Evolutionary conservation across 2,113 vertebrate genomes (phyloP).

Genomic region (Pollachius pollachius): DNA sequence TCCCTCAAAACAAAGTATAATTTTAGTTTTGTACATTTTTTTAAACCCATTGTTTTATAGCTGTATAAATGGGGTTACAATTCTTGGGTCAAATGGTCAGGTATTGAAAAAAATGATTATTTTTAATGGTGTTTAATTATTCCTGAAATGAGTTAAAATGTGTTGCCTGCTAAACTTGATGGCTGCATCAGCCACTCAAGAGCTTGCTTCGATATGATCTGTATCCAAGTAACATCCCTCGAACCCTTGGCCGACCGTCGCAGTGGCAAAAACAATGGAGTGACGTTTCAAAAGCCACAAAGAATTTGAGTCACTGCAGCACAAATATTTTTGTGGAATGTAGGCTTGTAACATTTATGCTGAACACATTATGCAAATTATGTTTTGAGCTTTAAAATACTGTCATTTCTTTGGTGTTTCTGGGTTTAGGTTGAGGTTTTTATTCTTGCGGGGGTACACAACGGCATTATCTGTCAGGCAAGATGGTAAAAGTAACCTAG

Average conservation of each 20-base stretch:
- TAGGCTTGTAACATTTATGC: constrained; percentile 61
- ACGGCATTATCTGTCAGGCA: constrained; percentile 29
- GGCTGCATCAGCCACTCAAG: constrained; percentile 74
- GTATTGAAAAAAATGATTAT: constrained; percentile 45
- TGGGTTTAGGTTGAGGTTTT: not conserved
- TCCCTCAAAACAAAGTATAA: constrained; percentile 45
- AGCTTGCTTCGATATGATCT: constrained; percentile 42
- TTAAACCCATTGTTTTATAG: constrained; percentile 64
- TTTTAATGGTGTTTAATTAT: constrained; percentile 51
- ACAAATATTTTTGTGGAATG: constrained; percentile 69
- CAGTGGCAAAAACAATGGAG: constrained; percentile 37
- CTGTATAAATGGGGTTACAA: constrained; percentile 55
- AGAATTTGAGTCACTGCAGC: constrained; percentile 56
- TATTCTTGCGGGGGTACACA: constrained; percentile 28
- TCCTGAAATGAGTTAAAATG: constrained; percentile 46
- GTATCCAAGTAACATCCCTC: too few species aligned
- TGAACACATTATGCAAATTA: constrained; percentile 74
- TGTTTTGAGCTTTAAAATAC: constrained; percentile 69
- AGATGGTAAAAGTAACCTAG: constrained; percentile 48
- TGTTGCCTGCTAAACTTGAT: constrained; percentile 55
- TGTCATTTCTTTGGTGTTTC: constrained; percentile 42
- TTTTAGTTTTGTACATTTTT: constrained; percentile 68
- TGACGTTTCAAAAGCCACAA: constrained; percentile 56
- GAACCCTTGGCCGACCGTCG: too few species aligned
- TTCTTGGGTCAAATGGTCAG: constrained; percentile 54